Percentiles rank a stretch among this genome's conserved stretches.
Conservation (phyloP, 1,140 invertebrate species). For the Trichoplusia ni region DNA sequence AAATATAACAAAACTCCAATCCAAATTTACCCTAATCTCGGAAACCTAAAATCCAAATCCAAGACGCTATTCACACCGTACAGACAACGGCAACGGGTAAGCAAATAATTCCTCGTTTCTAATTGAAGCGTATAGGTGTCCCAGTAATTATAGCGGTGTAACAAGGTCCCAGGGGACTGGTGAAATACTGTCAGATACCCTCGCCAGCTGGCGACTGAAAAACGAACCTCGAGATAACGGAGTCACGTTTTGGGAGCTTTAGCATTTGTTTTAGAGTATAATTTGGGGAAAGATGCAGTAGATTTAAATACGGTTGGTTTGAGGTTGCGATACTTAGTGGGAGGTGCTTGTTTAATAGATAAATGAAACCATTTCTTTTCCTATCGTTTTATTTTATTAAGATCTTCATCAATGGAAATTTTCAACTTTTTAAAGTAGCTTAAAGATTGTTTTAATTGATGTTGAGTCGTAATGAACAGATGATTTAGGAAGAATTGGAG, state of each 20-base stretch:
- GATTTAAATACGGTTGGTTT: no score
- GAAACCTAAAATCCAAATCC: neutral
- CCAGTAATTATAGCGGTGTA: constrained; percentile 68
- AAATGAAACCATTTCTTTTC: no score
- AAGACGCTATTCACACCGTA: constrained; percentile 25
- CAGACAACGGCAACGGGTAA: constrained; percentile 43
- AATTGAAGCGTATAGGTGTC: constrained; percentile 67
- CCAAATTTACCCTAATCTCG: neutral
- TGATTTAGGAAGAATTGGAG: neutral
- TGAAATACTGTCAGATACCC: constrained; percentile 35
- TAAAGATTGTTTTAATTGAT: neutral
- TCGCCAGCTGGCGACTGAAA: constrained; percentile 47
- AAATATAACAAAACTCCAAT: neutral
- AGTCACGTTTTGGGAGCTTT: neutral
- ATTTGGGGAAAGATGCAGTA: no score
- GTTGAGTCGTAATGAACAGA: neutral
- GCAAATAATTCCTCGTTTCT: constrained; percentile 57
- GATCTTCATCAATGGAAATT: no score
- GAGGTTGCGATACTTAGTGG: no score
- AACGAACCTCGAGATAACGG: constrained; percentile 33
- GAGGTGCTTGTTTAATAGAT: no score
- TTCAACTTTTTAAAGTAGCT: no score
- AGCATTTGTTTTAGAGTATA: constrained; percentile 2
- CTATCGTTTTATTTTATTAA: no score
- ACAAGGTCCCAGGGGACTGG: constrained; percentile 60